Evolutionary conservation across 2,113 vertebrate species (phyloP).

Genomic region (Strix uralensis): DNA sequence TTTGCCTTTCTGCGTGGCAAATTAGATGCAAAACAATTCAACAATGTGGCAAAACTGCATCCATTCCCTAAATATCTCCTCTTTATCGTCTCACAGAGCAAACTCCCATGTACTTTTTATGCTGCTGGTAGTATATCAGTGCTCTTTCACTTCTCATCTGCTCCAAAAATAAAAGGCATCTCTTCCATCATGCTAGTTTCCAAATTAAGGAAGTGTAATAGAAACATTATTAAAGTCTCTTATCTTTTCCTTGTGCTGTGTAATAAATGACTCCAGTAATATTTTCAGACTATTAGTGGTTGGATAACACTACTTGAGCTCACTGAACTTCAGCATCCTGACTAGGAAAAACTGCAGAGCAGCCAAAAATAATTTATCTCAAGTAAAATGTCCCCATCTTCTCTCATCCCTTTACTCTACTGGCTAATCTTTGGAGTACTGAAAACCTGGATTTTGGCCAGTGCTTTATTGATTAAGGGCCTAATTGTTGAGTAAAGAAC

Average conservation of each 20-base stretch:
- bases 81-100: neutral
- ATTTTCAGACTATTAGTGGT: neutral
- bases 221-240: neutral
- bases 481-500: neutral
- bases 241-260: neutral
- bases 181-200: neutral
- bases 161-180: neutral
- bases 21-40: slow-evolving; percentile 1
- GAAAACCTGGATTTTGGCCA: neutral
- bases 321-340: neutral
- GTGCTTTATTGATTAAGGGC: neutral
- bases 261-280: neutral
- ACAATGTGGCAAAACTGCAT: neutral
- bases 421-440: neutral
- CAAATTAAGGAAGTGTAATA: neutral
- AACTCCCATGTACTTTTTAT: neutral
- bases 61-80: neutral
- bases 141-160: neutral
- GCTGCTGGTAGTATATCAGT: neutral
- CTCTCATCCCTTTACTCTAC: neutral
- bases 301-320: neutral
- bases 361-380: neutral
- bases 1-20: neutral
- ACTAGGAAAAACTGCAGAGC: neutral
- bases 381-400: neutral